Evolutionary conservation across 2,888 invertebrate species (phyloP), one percentile per base, ranked within the genome.

Genomic region (Zelleria hepariella): DNA sequence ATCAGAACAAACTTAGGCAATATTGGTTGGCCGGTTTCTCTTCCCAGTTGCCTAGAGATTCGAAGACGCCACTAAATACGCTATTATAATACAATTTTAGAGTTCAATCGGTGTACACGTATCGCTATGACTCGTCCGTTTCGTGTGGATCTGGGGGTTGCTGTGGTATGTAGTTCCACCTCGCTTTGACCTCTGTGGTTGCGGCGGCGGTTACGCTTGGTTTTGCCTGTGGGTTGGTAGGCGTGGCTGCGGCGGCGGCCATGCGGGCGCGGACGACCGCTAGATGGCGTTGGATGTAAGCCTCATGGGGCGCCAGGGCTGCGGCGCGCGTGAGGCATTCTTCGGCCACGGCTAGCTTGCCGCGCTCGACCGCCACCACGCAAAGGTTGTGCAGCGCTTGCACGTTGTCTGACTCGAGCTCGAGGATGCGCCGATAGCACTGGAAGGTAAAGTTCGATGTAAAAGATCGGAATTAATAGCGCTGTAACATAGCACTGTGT

Each of bases 371-470:
- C 68, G 95, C 95, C 0, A 98, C 98, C 6, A 98, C 98, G 82
- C 98, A 98, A 24, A 98, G 90, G 83, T 98, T 98, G 89, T 98
- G 98, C 52, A 96, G 90, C 0, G 97, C 98, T 86, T 98, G 98
- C 63, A 97, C 95, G 78, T 98, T 97, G 67, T 93, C 93, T 0
- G 98, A 94, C 69, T 98, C 98, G 64, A 96, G 80, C 68, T 94
- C 93, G 15, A 98, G 82, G 67, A 98, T 98, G 64, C 94, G 92
- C 59, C 93, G 93, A 85, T 98, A 98, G 76, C 98, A 98, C 94
- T 96, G 90, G 18, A 90, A 89, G 58, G 53, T 21, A 10, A 10
- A 20, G 32, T 5, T 26, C 7, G 7, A 4, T 5, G 4, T 5
- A 26, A 26, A 5, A 26, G 26, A 26, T 26, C 5, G 7, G 5